Evolutionary conservation across 2,113 vertebrate species (phyloP), one percentile per base, ranked within the genome.

Genomic region (Elephantulus edwardii): DNA sequence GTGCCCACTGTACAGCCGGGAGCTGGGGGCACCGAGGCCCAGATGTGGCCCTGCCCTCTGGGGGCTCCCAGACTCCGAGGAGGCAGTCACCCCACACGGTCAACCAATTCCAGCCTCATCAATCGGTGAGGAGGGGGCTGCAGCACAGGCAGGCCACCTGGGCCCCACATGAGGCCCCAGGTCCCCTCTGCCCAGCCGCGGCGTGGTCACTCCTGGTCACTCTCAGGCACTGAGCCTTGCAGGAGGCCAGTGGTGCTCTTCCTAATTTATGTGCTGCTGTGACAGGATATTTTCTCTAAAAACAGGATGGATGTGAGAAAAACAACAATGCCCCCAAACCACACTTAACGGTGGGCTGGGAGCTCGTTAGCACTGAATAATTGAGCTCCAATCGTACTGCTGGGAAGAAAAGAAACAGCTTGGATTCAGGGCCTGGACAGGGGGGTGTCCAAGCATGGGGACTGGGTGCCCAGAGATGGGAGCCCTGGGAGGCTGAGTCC

Each of bases 231-330:
- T 50, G 20, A 3, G 22, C 16, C 40, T 19, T 56, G 58, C 83
- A 28, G 79, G 66, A 70, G 81, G 60, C 70, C 77, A 0, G 38
- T 48, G 83, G 86, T 76, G 1, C 56, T 68, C 68, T 26, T 13
- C 72, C 60, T 96, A 86, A 93, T 92, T 93, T 94, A 85, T 85
- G 89, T 54, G 89, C 75, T 22, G 72, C 52, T n/a, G 68, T 42
- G 28, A 72, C 6, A 2, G 75, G 88, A 64, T 96, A 17, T 96
- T 95, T 96, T 95, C 96, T 95, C 71, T 94, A 85, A 95, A 96
- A 95, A 96, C 93, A 96, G 95, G 91, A 94, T 72, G 93, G 77
- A 78, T 93, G 93, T 94, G 95, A 95, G 93, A 95, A 95, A 81
- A 94, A 80, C 85, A 90, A 80, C 92, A 89, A 42, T 14, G 70